Evolutionary conservation across 2,797 vertebrate genomes (phyloP).

Genomic region (Dicrostonyx torquatus): DNA sequence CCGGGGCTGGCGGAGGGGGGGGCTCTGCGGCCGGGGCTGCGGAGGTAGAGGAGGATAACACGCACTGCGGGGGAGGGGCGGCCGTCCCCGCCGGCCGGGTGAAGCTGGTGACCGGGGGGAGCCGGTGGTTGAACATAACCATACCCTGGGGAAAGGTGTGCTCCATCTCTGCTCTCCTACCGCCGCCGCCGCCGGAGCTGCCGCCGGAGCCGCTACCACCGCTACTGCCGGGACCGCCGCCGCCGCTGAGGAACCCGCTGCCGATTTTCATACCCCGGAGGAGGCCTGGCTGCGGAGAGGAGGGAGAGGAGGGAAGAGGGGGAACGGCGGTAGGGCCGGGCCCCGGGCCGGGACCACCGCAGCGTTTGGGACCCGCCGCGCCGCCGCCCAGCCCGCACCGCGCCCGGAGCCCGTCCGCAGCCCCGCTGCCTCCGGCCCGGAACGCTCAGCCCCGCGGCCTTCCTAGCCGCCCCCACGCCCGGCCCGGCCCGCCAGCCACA

Average conservation of each 20-base stretch:
- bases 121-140: conserved; percentile 98
- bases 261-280: conserved; percentile 91
- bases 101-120: conserved; percentile 98
- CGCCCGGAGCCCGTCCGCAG: conserved; percentile 59
- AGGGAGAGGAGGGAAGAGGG: conserved; percentile 61
- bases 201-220: conserved; percentile 88
- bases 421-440: conserved; percentile 56
- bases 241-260: conserved; percentile 94
- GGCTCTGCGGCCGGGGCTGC: conserved; percentile 87
- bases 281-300: conserved; percentile 82
- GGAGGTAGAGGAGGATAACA: conserved; percentile 87
- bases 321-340: conserved; percentile 79
- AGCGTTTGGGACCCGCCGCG: conserved; percentile 73
- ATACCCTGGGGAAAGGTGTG: conserved; percentile 94
- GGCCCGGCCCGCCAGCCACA: conserved; percentile 69
- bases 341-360: conserved; percentile 78
- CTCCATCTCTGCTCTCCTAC: conserved; percentile 95
- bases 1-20: conserved; percentile 90
- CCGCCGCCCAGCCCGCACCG: conserved; percentile 75
- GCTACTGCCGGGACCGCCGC: conserved; percentile 90
- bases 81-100: conserved; percentile 93
- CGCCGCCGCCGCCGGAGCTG: conserved; percentile 86
- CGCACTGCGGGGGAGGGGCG: conserved; percentile 88
- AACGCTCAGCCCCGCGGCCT: conserved; percentile 1
- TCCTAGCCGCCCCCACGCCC: conserved; percentile 53